phyloP scores from a whole-genome alignment of 30 jellyfish, hydroid and myxozoan species.

The Chrysaora quinquecirrha region DNA sequence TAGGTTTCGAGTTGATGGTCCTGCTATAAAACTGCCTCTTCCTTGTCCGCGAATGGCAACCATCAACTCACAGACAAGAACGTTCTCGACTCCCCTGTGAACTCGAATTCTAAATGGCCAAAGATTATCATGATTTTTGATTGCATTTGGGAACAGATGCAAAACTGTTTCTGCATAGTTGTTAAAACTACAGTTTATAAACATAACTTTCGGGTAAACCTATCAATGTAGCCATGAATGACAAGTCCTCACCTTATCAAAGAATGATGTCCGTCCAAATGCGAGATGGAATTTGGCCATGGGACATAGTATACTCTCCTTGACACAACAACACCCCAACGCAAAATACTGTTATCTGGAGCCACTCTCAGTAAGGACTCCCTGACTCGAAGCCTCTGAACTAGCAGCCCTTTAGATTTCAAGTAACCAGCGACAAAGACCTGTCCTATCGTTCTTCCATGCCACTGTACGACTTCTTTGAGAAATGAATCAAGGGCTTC shows the following conservation, averaged over 20 bases:
- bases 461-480: background rate
- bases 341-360: background rate
- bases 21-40: background rate
- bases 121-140: no score
- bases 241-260: conserved; percentile 19
- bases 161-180: no score
- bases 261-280: conserved; percentile 7
- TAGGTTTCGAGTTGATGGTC: conserved; percentile 1
- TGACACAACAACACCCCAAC: background rate
- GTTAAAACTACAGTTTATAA: no score
- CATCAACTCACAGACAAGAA: no score
- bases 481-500: conserved; percentile 1
- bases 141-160: no score
- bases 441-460: conserved; percentile 23
- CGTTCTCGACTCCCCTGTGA: conserved; percentile 11
- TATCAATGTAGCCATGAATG: conserved; percentile 51
- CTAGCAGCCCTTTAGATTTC: conserved; percentile 4
- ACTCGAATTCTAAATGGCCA: background rate
- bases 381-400: conserved; percentile 4
- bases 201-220: no score
- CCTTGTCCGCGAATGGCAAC: conserved; percentile 5
- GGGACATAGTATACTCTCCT: background rate
- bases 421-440: background rate
- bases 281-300: conserved; percentile 23
- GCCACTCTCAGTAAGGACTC: conserved; percentile 3